Evolutionary conservation across 2,797 vertebrate genomes (phyloP).

Genomic region (Odontamblyopus lacepedii): DNA sequence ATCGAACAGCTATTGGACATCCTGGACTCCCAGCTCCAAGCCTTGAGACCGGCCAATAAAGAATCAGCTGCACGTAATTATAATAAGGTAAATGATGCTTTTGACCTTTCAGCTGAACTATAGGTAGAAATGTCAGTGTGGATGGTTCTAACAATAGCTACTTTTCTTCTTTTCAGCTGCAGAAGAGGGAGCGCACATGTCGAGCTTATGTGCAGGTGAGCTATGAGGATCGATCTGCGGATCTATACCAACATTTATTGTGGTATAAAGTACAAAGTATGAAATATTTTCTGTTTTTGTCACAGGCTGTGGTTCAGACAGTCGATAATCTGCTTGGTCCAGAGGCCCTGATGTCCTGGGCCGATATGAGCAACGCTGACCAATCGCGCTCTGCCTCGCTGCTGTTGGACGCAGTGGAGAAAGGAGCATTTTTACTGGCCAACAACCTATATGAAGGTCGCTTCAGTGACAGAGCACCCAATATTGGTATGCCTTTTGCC

Average conservation of each 20-base stretch:
- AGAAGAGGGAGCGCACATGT: constrained; percentile 90
- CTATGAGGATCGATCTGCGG: neutral
- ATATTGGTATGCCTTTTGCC: constrained; percentile 63
- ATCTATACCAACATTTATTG: constrained; percentile 3
- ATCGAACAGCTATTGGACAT: constrained; percentile 93
- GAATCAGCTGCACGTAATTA: constrained; percentile 92
- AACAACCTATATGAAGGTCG: constrained; percentile 78
- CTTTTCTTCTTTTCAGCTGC: constrained; percentile 77
- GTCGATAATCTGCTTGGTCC: constrained; percentile 73
- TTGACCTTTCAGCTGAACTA: constrained; percentile 52
- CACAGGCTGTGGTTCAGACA: constrained; percentile 71
- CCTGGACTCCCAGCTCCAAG: constrained; percentile 91
- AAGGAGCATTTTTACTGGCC: constrained; percentile 74
- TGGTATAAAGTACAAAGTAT: constrained; percentile 8
- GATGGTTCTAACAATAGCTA: constrained; percentile 34
- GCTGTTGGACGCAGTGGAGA: constrained; percentile 71
- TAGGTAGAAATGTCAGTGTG: constrained; percentile 52
- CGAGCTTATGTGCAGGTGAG: constrained; percentile 90
- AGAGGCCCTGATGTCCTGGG: constrained; percentile 74
- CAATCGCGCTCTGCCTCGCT: constrained; percentile 72
- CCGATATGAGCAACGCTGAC: constrained; percentile 66
- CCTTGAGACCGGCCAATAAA: constrained; percentile 87
- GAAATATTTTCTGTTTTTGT: constrained; percentile 8
- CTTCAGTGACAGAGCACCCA: constrained; percentile 78
- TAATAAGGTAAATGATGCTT: constrained; percentile 82